Evolutionary conservation across 2,888 invertebrate genomes (phyloP).

Genomic region (Ramazzottius varieornatus): DNA sequence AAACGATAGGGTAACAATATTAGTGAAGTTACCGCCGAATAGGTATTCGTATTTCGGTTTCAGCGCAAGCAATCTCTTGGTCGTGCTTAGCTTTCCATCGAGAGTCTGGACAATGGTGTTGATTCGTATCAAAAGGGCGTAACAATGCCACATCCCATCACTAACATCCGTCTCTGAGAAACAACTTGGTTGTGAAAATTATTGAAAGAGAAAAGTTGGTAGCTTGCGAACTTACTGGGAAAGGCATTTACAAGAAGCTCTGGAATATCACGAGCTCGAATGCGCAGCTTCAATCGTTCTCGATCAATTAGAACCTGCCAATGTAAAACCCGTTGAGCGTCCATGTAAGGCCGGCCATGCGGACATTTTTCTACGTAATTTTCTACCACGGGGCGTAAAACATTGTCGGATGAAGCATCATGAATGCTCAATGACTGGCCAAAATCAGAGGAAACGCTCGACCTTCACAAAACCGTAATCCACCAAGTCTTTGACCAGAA

Average conservation of each 20-base stretch:
- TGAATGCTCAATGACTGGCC: no score
- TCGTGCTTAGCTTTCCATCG: neutral
- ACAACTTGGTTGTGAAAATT: neutral
- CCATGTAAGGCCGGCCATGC: no score
- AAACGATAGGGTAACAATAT: no score
- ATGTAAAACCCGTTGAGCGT: no score
- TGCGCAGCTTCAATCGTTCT: neutral
- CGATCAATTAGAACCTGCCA: neutral
- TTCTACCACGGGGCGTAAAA: no score
- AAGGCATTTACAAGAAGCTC: neutral
- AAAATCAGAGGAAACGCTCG: no score
- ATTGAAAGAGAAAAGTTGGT: no score
- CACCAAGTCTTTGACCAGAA: neutral
- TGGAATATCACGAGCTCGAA: neutral
- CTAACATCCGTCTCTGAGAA: neutral
- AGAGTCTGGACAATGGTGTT: neutral
- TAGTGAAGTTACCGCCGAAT: neutral
- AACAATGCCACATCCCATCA: neutral
- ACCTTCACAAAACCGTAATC: neutral
- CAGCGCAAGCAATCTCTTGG: neutral
- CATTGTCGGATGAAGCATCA: no score
- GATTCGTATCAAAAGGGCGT: neutral
- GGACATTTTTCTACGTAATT: no score
- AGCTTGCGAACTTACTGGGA: no score
- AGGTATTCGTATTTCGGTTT: neutral